Evolutionary conservation across 1,140 invertebrate genomes (phyloP).

Genomic region (Pogonomyrmex barbatus): DNA sequence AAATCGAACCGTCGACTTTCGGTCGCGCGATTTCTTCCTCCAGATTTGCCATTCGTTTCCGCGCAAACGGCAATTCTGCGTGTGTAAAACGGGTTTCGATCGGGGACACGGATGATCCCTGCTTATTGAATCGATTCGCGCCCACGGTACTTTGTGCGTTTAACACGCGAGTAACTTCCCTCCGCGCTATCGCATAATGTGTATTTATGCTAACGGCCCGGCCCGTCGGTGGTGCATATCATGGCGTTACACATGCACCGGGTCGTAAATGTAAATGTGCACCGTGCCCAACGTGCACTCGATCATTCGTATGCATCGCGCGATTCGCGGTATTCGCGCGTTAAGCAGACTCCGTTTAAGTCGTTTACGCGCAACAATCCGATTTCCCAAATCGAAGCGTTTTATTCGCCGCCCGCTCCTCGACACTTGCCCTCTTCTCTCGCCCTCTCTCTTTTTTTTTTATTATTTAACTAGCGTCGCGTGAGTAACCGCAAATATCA

Average conservation of each 20-base stretch:
- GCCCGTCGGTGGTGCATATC: conserved; percentile 29
- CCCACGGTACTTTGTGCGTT: conserved; percentile 35
- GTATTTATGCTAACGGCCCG: conserved; percentile 61
- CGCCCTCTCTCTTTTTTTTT: not conserved
- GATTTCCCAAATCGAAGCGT: conserved; percentile 12
- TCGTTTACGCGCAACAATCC: conserved; percentile 49
- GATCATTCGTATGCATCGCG: conserved; percentile 60
- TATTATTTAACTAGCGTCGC: conserved; percentile 3
- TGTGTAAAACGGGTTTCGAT: not conserved
- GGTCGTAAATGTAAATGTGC: conserved; percentile 41
- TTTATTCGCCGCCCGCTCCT: not conserved
- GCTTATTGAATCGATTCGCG: conserved; percentile 50
- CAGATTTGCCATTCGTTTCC: not conserved
- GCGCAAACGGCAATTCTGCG: conserved; percentile 16
- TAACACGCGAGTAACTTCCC: conserved; percentile 61
- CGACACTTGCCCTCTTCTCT: not conserved
- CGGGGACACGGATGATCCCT: not conserved
- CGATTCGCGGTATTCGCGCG: conserved; percentile 25
- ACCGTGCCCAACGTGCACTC: conserved; percentile 4
- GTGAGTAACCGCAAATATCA: not conserved
- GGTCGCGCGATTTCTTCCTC: not conserved
- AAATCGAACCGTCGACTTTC: not conserved
- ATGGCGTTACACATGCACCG: conserved; percentile 34
- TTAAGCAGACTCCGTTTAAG: conserved; percentile 32
- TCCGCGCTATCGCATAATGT: conserved; percentile 50